Evolutionary conservation across 2,113 vertebrate genomes (phyloP), one percentile per base, ranked within the genome.

Genomic region (Carollia perspicillata): DNA sequence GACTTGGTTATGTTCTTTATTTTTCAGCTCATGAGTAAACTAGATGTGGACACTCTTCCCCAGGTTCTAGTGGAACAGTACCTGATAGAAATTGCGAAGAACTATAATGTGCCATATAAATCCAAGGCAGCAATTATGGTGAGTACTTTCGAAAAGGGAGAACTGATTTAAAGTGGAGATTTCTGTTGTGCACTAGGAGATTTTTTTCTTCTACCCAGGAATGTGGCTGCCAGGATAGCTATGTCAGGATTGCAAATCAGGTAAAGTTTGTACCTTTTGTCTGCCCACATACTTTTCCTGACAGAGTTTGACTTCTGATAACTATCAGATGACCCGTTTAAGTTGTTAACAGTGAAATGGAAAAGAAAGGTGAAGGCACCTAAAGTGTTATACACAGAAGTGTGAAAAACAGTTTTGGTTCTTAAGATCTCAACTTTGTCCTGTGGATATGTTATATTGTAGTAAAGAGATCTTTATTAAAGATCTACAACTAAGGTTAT

Each of bases 41-140:
- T 99, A 97, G 99, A 99, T 0, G 98, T 99, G 79, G 99, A 99
- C 96, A 99, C 99, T 0, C 99, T 99, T 2, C 99, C 99, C 68
- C 99, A 99, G 97, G 99, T 99, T 94, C 97, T 99, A 94, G 99
- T 99, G 95, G 99, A 99, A 97, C 98, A 99, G 66, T 99, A 99
- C 94, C 98, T 99, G 95, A 99, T 99, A 2, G 99, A 99, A 98
- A 99, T 99, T 22, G 99, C 99, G 69, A 99, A 99, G 98, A 99
- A 99, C 97, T 99, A 99, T 95, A 99, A 99, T 3, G 99, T 99
- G 23, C 99, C 99, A 1, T 99, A 99, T 53, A 99, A 99, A 72
- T 99, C 99, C 11, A 99, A 99, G 37, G 98, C 99, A 0, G 98
- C 99, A 96, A 99, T 99, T 95, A 98, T 98, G 98, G 99, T 99